Base-by-base conservation (phyloP, 1,140 invertebrate species). In the Tenebrio molitor region DNA sequence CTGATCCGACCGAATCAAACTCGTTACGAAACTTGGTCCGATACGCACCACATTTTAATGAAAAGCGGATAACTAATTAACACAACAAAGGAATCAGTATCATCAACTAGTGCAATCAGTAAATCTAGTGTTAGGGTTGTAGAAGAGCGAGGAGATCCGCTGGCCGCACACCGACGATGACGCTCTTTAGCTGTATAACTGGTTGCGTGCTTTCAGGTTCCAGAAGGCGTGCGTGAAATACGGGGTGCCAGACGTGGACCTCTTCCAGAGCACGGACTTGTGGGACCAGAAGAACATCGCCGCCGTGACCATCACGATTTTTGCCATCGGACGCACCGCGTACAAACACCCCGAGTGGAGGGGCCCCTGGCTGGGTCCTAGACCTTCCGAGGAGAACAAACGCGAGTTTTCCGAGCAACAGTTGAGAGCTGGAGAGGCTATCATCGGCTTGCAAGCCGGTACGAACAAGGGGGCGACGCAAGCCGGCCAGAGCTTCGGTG, bases 231-330 rank as follows among this genome's bases (percentile, higher is more conserved):
- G 93, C 75, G 90, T 91, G 50, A 89, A 89, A 42, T 96, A 97
- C 78, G 96, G 96, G 6, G 95, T 98, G 1, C 88, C 91, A 5
- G 93, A 96, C 76, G 89, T 92, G 2, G 96, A 98, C 80, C 87
- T 97, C 1, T 98, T 98, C 88, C 96, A 97, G 84, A 95, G 96
- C 0, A 94, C 95, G 4, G 96, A 98, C 82, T 86, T 98, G 2
- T 98, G 90, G 88, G 96, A 98, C 81, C 91, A 92, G 82, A 96
- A 97, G 83, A 96, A 98, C 82, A 95, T 98, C 74, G 89, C 92
- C 5, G 90, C 93, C 76, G 96, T 98, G 0, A 93, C 94, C 3
- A 91, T 90, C 62, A 95, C 93, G 25, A 89, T 98, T 65, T 95
- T 94, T 81, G 93, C 95, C 23, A 88, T 98, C 62, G 96, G 95